Evolutionary conservation across 92 coral and sea anemone species (phyloP).

Genomic region (Meandrina meandrites): DNA sequence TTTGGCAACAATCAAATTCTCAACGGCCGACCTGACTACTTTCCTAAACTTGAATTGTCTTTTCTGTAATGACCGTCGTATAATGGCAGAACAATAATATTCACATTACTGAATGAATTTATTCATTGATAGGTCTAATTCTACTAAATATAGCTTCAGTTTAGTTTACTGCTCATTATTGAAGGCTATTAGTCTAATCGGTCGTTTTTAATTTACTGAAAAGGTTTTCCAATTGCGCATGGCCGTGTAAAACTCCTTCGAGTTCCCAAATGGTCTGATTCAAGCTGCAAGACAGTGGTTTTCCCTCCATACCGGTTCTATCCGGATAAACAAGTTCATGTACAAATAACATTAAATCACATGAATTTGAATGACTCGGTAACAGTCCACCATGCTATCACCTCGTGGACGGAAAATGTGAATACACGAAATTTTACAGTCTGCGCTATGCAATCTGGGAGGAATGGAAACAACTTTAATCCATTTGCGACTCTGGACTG

Average conservation of each 20-base stretch:
- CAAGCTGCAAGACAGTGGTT: not conserved
- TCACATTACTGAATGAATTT: no score
- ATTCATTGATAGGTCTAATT: no score
- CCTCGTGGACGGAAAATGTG: not conserved
- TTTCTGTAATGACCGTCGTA: no score
- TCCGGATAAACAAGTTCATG: not conserved
- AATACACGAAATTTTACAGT: not conserved
- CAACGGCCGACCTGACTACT: no score
- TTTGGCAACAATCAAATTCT: no score
- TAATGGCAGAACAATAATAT: no score
- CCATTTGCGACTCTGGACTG: not conserved
- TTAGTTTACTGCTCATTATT: no score
- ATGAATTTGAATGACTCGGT: not conserved
- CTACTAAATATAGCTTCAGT: no score
- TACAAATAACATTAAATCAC: not conserved
- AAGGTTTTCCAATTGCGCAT: not conserved
- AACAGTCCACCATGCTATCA: not conserved
- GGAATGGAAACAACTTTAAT: not conserved
- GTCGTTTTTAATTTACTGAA: no score
- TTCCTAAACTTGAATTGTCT: no score
- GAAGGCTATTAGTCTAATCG: no score
- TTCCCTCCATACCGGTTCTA: not conserved
- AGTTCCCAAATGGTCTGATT: not conserved
- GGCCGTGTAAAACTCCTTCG: not conserved
- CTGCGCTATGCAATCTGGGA: slow-evolving; percentile 5